These are phyloP conservation scores for Gouania willdenowi DNA, from an alignment of 2,797 vertebrate genomes.

Conservation along the genomic window DNA sequence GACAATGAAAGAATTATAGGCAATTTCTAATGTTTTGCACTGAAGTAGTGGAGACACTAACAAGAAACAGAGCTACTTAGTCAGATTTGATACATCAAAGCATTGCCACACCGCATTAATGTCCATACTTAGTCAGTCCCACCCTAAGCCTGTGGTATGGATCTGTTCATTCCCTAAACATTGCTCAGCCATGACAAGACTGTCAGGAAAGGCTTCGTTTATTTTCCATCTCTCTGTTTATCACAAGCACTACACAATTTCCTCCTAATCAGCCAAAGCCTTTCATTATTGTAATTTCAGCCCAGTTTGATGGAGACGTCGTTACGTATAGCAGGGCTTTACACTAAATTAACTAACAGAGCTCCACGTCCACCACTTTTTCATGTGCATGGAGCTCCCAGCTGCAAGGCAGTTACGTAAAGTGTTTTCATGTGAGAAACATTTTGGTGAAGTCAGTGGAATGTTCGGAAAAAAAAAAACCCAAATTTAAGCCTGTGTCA, in stretches of 20 bases:
- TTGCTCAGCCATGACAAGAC: conserved; percentile 12
- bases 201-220: not conserved
- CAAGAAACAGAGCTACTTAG: too few relatives aligned
- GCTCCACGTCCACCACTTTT: too few relatives aligned
- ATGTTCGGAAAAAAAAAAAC: conserved; percentile 60
- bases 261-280: too few relatives aligned
- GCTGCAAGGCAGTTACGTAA: conserved; percentile 66
- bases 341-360: too few relatives aligned
- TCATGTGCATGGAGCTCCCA: conserved; percentile 36
- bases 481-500: conserved; percentile 68
- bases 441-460: conserved; percentile 76
- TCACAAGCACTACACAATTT: not conserved
- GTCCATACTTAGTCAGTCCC: conserved; percentile 46
- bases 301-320: not conserved
- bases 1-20: too few relatives aligned
- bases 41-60: too few relatives aligned
- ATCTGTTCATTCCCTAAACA: conserved; percentile 29
- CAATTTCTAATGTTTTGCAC: too few relatives aligned
- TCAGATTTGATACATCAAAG: too few relatives aligned
- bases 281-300: too few relatives aligned
- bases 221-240: not conserved
- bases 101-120: conserved; percentile 6
- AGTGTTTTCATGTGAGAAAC: conserved; percentile 71
- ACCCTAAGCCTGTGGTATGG: conserved; percentile 7
- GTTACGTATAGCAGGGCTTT: too few relatives aligned